Evolutionary conservation across 2,797 vertebrate species (phyloP).

Genomic region (Pipistrellus kuhlii): DNA sequence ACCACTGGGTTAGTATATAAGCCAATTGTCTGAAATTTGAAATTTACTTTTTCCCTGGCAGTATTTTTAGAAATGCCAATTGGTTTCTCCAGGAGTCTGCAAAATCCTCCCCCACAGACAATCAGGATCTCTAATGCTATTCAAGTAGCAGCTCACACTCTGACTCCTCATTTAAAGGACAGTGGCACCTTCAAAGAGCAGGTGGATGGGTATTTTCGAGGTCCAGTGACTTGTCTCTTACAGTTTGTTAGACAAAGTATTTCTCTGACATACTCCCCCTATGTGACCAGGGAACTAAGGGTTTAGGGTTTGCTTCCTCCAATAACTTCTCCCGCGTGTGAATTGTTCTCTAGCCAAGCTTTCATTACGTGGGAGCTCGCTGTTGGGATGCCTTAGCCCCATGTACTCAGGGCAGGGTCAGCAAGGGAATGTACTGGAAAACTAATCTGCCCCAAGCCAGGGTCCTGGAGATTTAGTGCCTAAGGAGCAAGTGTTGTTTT

Average conservation of each 20-base stretch:
- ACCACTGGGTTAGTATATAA: not conserved
- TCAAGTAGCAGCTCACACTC: not conserved
- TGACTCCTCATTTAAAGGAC: not conserved
- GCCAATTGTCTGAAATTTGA: slow-evolving; percentile 39
- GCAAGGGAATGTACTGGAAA: not conserved
- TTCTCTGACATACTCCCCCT: not conserved
- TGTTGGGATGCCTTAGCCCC: not conserved
- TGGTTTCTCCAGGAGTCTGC: not conserved
- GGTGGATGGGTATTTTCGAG: not conserved
- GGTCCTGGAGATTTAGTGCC: not conserved
- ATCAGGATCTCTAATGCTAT: not conserved
- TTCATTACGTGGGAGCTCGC: not conserved
- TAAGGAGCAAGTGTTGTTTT: not conserved
- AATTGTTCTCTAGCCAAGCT: not conserved
- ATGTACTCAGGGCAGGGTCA: not conserved
- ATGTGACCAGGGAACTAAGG: not conserved
- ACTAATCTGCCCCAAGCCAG: not conserved
- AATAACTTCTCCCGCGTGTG: not conserved
- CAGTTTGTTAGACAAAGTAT: not conserved
- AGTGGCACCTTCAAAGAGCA: not conserved
- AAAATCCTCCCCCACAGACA: not conserved
- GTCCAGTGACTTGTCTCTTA: not conserved
- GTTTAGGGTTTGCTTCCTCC: not conserved
- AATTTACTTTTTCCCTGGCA: not conserved
- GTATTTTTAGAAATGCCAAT: not conserved